phyloP scores from a whole-genome alignment of 2,797 vertebrate species.

The Aulostomus chinensis region DNA sequence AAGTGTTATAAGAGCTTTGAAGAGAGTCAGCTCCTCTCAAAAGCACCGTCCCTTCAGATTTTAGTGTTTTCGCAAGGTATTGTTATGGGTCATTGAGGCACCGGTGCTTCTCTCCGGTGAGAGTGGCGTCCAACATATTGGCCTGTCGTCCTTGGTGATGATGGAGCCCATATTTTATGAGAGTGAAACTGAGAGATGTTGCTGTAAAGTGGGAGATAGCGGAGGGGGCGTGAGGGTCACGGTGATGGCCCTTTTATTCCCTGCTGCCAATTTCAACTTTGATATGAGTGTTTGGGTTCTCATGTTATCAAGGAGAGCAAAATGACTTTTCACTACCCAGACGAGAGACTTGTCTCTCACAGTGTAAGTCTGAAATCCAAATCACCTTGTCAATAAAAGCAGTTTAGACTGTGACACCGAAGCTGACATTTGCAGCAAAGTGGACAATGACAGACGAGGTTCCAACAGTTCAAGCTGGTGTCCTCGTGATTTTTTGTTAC shows the following conservation, averaged over 20 bases:
- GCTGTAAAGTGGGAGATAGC: slow-evolving; percentile 53
- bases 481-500: neutral
- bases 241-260: slow-evolving; percentile 56
- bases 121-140: slow-evolving; percentile 67
- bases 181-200: slow-evolving; percentile 71
- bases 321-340: slow-evolving; percentile 57
- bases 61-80: slow-evolving; percentile 69
- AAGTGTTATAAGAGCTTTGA: slow-evolving; percentile 73
- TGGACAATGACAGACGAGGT: slow-evolving; percentile 3
- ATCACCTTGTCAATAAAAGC: slow-evolving; percentile 35
- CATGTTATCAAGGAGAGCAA: slow-evolving; percentile 47
- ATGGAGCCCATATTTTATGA: slow-evolving; percentile 68
- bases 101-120: slow-evolving; percentile 55
- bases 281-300: slow-evolving; percentile 64
- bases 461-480: neutral
- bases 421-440: slow-evolving; percentile 9
- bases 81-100: slow-evolving; percentile 70
- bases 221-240: slow-evolving; percentile 43
- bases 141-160: slow-evolving; percentile 69
- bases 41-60: slow-evolving; percentile 66
- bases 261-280: slow-evolving; percentile 66
- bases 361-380: slow-evolving; percentile 36
- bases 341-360: slow-evolving; percentile 14
- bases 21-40: slow-evolving; percentile 59
- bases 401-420: slow-evolving; percentile 5